Base-by-base conservation (phyloP, 2,797 vertebrate species). In the Cephalopachus bancanus region DNA sequence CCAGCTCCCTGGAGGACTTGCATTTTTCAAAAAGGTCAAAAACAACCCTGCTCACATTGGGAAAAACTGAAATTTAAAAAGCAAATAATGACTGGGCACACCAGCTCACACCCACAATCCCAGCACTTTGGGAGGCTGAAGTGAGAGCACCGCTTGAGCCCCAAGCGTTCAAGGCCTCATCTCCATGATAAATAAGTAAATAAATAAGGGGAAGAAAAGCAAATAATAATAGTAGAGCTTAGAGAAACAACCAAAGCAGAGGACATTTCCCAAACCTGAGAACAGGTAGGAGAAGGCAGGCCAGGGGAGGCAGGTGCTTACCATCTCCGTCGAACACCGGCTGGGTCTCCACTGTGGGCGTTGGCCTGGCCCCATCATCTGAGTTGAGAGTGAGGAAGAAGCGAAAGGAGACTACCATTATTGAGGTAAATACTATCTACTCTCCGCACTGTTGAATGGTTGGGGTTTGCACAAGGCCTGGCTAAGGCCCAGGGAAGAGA, bases 381-480 rank as follows among this genome's bases (percentile, higher is more conserved):
- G 99, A 99, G 99, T 99, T 99, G 95, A 99, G 99, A 75, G 99
- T 99, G 99, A 99, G 99, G 99, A 99, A 99, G 98, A 99, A 99
- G 98, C 99, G 99, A 99, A 99, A 99, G 98, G 99, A 99, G 98
- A 99, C 99, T 99, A 99, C 99, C 99, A 99, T 99, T 99, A 99
- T 99, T 99, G 99, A 99, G 99, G 99, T 99, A 99, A 99, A 99
- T 99, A 99, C 99, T 99, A 99, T 99, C 99, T 99, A 99, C 99
- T 99, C 99, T 99, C 99, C 99, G 99, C 99, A 99, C 98, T 99
- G 99, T 99, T 99, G 99, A 99, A 99, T 99, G 99, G 98, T 99
- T 99, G 99, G 99, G 99, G 99, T 99, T 99, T 99, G 99, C 98
- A 99, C 99, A 99, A 99, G 99, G 99, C 99, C 99, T 99, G 98